Evolutionary conservation across 2,113 vertebrate species (phyloP), one percentile per base, ranked within the genome.

Genomic region (Cavia aperea): DNA sequence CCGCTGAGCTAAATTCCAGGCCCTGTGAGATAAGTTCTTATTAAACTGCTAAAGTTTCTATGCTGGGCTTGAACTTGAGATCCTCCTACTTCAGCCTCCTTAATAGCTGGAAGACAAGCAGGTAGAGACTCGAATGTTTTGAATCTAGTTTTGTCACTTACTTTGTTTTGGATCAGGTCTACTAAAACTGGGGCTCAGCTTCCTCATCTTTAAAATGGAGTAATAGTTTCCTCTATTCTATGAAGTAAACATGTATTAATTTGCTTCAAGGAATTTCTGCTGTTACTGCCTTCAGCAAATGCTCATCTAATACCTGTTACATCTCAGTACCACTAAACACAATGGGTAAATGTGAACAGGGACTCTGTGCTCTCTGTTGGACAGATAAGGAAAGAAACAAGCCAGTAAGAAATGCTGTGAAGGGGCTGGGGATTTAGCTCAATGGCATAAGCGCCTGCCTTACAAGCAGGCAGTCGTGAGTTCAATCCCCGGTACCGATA

Each of bases 71-170:
- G 31, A 54, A 79, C 18, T 54, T 56, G 7, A 54, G 31, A 78
- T 36, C 8, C 9, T 54, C 77, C 31, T 56, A 31, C 51, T 21
- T 54, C 77, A 36, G 77, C 77, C 49, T 79, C 16, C 16, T 29
- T 19, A 36, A 13, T 2, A 54, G 77, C 18, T 54, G 77, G 31
- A 31, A 79, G 18, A 56, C 49, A 56, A 51, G 77, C 31, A 33
- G 33, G 77, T 36, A 5, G 29, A 49, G 49, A 60, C 7, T 68
- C 79, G 49, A 58, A 92, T 31, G 88, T 29, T 12, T 75, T 65
- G 21, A 70, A 88, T 85, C 60, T 56, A 43, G 79, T 84, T 85
- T 94, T 85, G 65, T n/a, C 43, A 90, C 21, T 78, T 86, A 70
- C 23, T 62, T 86, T 46, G 77, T 58, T 65, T 75, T 90, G 43